Percentiles rank a stretch among this genome's conserved stretches.
phyloP scores from a whole-genome alignment of 2,888 invertebrate genomes.

The Octonoba sinensis region DNA sequence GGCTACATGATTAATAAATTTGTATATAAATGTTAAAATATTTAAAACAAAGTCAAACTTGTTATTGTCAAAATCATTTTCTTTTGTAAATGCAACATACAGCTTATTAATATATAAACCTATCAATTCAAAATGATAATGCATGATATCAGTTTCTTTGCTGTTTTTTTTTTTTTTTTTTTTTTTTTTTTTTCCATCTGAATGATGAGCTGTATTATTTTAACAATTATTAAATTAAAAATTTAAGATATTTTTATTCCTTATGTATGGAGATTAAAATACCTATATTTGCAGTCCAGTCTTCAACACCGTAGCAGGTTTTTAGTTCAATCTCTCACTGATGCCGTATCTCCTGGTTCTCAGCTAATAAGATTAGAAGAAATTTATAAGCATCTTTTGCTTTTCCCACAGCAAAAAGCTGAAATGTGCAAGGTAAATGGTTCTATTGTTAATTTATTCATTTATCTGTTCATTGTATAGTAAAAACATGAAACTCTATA shows the following conservation, averaged over 20 bases:
- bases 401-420: slow-evolving; percentile 81
- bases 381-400: slow-evolving; percentile 80
- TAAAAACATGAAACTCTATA: slow-evolving; percentile 69
- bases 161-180: not conserved
- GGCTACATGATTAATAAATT: too few relatives aligned
- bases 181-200: too few relatives aligned
- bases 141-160: not conserved
- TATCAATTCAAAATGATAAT: too few relatives aligned
- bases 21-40: too few relatives aligned
- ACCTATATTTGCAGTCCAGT: slow-evolving; percentile 22
- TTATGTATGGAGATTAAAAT: not conserved
- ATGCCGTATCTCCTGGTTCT: slow-evolving; percentile 71
- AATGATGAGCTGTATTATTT: not conserved
- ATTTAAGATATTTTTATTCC: too few relatives aligned
- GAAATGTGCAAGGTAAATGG: slow-evolving; percentile 82
- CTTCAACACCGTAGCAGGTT: slow-evolving; percentile 58
- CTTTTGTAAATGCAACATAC: too few relatives aligned
- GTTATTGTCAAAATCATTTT: too few relatives aligned
- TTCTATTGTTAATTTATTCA: slow-evolving; percentile 69
- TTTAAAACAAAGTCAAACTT: too few relatives aligned
- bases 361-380: slow-evolving; percentile 78
- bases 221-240: too few relatives aligned
- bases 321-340: slow-evolving; percentile 47
- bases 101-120: too few relatives aligned
- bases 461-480: too few relatives aligned